Percentiles rank a stretch among this genome's conserved stretches.
Conservation (phyloP, 2,888 invertebrate genomes). For the Stegophylla sp. region DNA sequence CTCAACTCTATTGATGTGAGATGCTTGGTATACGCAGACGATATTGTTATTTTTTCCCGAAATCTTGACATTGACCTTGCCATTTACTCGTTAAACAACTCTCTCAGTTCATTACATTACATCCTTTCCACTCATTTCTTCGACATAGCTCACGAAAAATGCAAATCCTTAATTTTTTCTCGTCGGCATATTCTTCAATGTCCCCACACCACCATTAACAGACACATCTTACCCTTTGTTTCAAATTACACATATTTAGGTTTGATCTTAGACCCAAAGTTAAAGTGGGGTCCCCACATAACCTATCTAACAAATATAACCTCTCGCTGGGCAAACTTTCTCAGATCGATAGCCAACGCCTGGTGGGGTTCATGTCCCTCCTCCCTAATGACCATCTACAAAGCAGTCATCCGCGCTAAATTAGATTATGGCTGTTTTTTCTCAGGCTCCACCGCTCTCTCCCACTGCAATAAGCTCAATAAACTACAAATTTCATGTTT, state of each 20-base stretch:
- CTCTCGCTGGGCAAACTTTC: constrained; percentile 2
- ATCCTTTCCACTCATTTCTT: not conserved
- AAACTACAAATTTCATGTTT: not conserved
- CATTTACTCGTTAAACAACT: too few relatives aligned
- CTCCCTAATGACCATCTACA: not conserved
- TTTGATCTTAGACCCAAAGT: not conserved
- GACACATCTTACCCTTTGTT: too few relatives aligned
- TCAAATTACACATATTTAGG: too few relatives aligned
- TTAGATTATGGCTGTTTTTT: not conserved
- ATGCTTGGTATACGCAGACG: too few relatives aligned
- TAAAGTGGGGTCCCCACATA: not conserved
- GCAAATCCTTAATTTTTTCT: not conserved
- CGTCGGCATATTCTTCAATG: not conserved
- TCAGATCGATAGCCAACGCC: not conserved
- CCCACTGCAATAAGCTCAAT: not conserved
- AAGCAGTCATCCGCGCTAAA: not conserved
- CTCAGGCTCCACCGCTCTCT: not conserved
- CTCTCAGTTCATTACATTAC: too few relatives aligned
- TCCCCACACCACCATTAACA: too few relatives aligned
- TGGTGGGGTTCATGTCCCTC: not conserved
- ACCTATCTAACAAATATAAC: not conserved
- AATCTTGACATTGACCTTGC: too few relatives aligned
- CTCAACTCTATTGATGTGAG: too few relatives aligned
- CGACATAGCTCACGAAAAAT: not conserved
- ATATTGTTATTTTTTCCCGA: not conserved